phyloP scores from a whole-genome alignment of 2,888 invertebrate species.

The Synergus itoensis region DNA sequence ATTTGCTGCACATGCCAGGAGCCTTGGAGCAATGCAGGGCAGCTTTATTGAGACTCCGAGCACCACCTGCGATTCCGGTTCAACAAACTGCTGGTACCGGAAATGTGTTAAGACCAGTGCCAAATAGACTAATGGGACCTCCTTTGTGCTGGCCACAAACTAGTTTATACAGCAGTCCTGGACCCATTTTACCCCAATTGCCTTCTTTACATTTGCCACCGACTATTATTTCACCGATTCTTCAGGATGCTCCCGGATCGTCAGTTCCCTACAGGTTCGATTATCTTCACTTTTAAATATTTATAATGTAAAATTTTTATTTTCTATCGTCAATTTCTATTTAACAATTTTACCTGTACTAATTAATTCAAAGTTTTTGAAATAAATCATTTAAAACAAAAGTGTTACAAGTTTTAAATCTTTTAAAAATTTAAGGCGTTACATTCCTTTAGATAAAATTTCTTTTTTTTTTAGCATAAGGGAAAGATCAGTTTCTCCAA shows the following conservation, averaged over 20 bases:
- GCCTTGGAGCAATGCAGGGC: constrained; percentile 84
- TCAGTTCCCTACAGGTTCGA: constrained; percentile 60
- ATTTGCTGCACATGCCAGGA: constrained; percentile 86
- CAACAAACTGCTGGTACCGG: constrained; percentile 56
- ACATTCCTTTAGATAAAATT: background rate
- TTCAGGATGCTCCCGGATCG: constrained; percentile 57
- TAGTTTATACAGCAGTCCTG: constrained; percentile 60
- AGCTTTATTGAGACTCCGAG: constrained; percentile 81
- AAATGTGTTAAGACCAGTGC: constrained; percentile 72
- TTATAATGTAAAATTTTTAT: background rate
- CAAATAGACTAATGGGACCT: constrained; percentile 71
- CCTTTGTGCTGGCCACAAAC: constrained; percentile 65
- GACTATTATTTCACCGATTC: constrained; percentile 60
- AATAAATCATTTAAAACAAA: background rate
- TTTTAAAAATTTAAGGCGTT: background rate
- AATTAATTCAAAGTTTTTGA: too few relatives aligned
- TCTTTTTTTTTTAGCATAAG: constrained; percentile 47
- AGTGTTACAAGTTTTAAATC: background rate
- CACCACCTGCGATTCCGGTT: constrained; percentile 75
- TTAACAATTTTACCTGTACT: background rate
- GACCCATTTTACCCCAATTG: constrained; percentile 70
- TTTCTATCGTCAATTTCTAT: background rate
- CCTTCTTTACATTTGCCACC: constrained; percentile 69
- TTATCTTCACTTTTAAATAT: background rate
- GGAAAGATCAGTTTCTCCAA: constrained; percentile 53